phyloP scores from a whole-genome alignment of 2,113 vertebrate genomes.

The Nesogale talazaci region DNA sequence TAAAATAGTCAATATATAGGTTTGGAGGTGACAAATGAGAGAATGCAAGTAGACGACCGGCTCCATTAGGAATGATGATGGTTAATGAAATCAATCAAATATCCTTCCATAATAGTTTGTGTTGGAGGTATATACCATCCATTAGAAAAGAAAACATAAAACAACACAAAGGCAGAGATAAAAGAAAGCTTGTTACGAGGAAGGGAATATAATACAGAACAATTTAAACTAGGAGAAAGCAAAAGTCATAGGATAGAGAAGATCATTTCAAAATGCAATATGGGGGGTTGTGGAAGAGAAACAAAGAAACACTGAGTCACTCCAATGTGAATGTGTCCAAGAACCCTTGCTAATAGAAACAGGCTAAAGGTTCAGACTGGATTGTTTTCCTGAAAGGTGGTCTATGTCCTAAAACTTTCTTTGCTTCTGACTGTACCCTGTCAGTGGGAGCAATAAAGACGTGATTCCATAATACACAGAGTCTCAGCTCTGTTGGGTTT shows the following conservation, averaged over 20 bases:
- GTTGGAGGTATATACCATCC: neutral
- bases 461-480: neutral
- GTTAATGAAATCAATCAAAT: neutral
- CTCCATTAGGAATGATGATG: neutral
- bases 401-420: neutral
- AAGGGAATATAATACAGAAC: neutral
- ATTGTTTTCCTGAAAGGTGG: neutral
- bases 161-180: neutral
- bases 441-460: neutral
- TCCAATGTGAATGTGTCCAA: neutral
- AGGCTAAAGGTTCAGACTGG: neutral
- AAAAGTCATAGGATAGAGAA: neutral
- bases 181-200: neutral
- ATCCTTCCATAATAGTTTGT: neutral
- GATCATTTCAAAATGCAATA: neutral
- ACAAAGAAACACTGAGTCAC: neutral
- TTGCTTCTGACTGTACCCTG: neutral
- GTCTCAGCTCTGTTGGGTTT: neutral
- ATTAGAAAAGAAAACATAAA: neutral
- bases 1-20: neutral
- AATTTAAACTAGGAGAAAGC: neutral
- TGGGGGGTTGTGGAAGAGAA: neutral
- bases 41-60: neutral
- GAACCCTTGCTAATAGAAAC: neutral
- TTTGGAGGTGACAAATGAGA: neutral